Evolutionary conservation across 1,140 invertebrate species (phyloP).

Genomic region (Meloidogyne chitwoodi): DNA sequence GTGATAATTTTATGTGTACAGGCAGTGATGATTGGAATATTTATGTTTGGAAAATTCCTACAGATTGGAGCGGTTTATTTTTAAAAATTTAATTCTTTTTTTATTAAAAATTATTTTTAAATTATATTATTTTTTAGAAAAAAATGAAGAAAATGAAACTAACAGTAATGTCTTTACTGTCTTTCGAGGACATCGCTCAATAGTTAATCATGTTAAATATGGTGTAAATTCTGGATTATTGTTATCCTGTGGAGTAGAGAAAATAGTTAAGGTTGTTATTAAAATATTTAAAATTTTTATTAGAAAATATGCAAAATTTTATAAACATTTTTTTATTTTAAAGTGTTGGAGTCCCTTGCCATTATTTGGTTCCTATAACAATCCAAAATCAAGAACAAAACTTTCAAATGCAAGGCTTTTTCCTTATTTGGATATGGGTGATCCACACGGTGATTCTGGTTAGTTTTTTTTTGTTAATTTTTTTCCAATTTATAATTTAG

Average conservation of each 20-base stretch:
- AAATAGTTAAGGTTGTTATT: conserved; percentile 3
- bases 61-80: conserved; percentile 54
- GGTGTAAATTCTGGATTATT: conserved; percentile 77
- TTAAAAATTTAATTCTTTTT: not conserved
- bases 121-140: not conserved
- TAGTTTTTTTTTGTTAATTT: not conserved
- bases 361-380: not conserved
- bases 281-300: not conserved
- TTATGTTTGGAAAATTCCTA: conserved; percentile 85
- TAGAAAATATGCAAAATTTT: too few species aligned
- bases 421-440: not conserved
- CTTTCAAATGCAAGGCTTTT: conserved; percentile 1
- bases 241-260: conserved; percentile 79
- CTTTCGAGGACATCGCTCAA: conserved; percentile 81
- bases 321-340: not conserved
- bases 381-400: conserved; percentile 7
- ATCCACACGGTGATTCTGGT: not conserved
- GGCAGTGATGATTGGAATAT: conserved; percentile 91
- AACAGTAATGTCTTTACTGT: conserved; percentile 74
- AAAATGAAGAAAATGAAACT: conserved; percentile 48
- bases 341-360: conserved; percentile 16
- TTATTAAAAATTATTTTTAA: not conserved
- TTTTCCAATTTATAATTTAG: not conserved
- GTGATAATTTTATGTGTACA: conserved; percentile 78
- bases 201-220: conserved; percentile 90